phyloP scores from a whole-genome alignment of 2,797 vertebrate genomes.

The Bradypus variegatus region DNA sequence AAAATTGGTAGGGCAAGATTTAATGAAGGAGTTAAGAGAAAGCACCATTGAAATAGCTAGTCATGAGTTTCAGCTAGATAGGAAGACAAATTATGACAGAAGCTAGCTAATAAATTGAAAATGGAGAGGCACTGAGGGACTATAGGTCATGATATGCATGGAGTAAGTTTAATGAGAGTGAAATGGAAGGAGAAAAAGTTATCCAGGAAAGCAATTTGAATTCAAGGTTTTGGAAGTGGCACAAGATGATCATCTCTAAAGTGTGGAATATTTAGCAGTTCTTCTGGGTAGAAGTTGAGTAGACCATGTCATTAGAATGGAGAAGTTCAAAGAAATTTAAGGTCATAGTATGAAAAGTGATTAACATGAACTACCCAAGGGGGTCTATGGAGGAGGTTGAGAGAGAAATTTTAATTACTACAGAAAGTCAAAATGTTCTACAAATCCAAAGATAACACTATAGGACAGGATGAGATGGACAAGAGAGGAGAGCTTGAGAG shows the following conservation, averaged over 20 bases:
- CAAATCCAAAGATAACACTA: not conserved
- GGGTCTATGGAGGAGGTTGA: not conserved
- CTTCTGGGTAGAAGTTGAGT: not conserved
- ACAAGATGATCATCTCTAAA: not conserved
- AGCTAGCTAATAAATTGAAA: slow-evolving; percentile 7
- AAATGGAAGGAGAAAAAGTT: not conserved
- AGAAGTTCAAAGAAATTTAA: not conserved
- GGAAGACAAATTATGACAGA: not conserved
- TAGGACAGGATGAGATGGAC: not conserved
- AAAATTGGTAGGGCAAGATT: not conserved
- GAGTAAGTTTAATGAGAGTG: not conserved
- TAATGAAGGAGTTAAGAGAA: not conserved
- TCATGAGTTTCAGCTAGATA: not conserved
- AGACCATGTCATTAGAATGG: not conserved
- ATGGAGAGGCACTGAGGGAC: not conserved
- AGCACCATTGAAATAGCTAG: not conserved
- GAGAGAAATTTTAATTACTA: not conserved
- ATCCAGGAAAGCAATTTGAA: not conserved
- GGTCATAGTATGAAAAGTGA: not conserved
- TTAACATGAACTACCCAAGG: not conserved
- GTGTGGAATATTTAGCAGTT: not conserved
- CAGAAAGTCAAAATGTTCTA: not conserved
- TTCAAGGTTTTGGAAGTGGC: not conserved
- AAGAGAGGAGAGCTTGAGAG: not conserved
- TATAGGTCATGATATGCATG: not conserved